phyloP scores from a whole-genome alignment of 2,888 invertebrate genomes.

The Micropterix aruncella region DNA sequence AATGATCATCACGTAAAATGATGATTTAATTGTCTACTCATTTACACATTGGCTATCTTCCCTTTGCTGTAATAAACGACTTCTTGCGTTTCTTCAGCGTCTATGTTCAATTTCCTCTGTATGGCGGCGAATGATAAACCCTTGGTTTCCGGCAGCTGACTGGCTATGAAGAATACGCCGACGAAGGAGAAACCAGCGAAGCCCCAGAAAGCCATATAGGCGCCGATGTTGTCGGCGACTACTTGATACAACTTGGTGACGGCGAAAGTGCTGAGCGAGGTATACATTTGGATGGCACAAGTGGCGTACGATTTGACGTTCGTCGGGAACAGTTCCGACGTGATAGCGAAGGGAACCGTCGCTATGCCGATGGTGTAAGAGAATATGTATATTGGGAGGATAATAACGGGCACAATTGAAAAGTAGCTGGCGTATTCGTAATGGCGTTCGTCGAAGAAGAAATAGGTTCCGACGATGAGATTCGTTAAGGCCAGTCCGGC shows the following conservation, averaged over 20 bases:
- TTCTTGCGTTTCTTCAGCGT: too few species aligned
- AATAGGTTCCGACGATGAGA: slow-evolving; percentile 38
- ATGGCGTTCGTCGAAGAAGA: slow-evolving; percentile 34
- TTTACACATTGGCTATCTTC: too few species aligned
- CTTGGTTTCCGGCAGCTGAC: slow-evolving; percentile 43
- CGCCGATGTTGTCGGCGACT: slow-evolving; percentile 34
- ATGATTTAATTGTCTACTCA: too few species aligned
- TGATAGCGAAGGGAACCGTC: slow-evolving; percentile 46
- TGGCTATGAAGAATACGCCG: slow-evolving; percentile 36
- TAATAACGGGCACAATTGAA: slow-evolving; percentile 41
- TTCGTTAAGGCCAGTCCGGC: slow-evolving; percentile 37
- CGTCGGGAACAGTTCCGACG: slow-evolving; percentile 49
- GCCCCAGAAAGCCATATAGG: slow-evolving; percentile 39
- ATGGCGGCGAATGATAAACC: slow-evolving; percentile 45
- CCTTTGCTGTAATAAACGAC: too few species aligned
- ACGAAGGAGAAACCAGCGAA: slow-evolving; percentile 33
- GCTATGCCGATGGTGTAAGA: slow-evolving; percentile 47
- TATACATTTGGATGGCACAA: slow-evolving; percentile 45
- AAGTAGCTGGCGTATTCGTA: slow-evolving; percentile 29
- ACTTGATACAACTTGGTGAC: slow-evolving; percentile 43
- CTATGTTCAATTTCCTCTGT: slow-evolving; percentile 26
- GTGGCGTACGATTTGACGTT: slow-evolving; percentile 50
- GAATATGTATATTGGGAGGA: slow-evolving; percentile 45
- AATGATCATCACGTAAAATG: too few species aligned
- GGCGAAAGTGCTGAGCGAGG: slow-evolving; percentile 41